Percentiles rank a stretch among this genome's conserved stretches.
These are phyloP conservation scores for Blastobasis lacticolella DNA, from an alignment of 2,888 invertebrate genomes.

Conservation along the genomic window DNA sequence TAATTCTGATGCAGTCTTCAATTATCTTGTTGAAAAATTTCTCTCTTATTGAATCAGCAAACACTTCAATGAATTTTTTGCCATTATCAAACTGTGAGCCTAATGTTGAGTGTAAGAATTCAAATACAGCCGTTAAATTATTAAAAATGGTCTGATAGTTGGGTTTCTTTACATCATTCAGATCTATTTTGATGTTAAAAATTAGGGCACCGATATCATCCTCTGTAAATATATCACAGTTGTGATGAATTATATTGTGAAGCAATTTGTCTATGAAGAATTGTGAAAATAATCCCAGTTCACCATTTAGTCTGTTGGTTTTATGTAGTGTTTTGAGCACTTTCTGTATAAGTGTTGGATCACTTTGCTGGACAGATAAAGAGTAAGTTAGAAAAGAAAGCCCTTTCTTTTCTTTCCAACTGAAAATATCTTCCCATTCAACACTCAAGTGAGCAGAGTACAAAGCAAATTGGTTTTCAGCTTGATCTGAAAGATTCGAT, in stretches of 20 bases:
- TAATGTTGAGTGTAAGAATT: slow-evolving; percentile 58
- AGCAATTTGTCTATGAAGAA: slow-evolving; percentile 57
- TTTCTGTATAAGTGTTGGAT: slow-evolving; percentile 47
- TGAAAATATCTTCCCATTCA: slow-evolving; percentile 63
- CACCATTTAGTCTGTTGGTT: slow-evolving; percentile 54
- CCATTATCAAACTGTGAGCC: slow-evolving; percentile 54
- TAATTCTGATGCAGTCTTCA: slow-evolving; percentile 57
- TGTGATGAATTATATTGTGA: slow-evolving; percentile 54
- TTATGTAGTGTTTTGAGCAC: slow-evolving; percentile 53
- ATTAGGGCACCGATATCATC: slow-evolving; percentile 57
- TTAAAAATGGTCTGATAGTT: slow-evolving; percentile 58
- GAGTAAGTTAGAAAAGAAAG: slow-evolving; percentile 47
- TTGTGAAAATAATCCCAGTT: slow-evolving; percentile 55
- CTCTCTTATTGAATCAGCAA: slow-evolving; percentile 48
- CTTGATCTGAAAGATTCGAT: slow-evolving; percentile 39
- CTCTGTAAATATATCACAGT: slow-evolving; percentile 61
- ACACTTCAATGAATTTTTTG: slow-evolving; percentile 53
- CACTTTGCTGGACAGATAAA: slow-evolving; percentile 56
- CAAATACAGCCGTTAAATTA: slow-evolving; percentile 62
- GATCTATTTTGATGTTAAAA: slow-evolving; percentile 56
- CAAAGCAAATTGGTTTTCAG: slow-evolving; percentile 53
- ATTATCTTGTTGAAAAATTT: slow-evolving; percentile 62
- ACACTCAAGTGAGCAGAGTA: slow-evolving; percentile 55
- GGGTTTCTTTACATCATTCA: slow-evolving; percentile 44
- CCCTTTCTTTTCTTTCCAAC: slow-evolving; percentile 55